Conservation (phyloP, 2,888 invertebrate genomes). For the Noctua janthe region DNA sequence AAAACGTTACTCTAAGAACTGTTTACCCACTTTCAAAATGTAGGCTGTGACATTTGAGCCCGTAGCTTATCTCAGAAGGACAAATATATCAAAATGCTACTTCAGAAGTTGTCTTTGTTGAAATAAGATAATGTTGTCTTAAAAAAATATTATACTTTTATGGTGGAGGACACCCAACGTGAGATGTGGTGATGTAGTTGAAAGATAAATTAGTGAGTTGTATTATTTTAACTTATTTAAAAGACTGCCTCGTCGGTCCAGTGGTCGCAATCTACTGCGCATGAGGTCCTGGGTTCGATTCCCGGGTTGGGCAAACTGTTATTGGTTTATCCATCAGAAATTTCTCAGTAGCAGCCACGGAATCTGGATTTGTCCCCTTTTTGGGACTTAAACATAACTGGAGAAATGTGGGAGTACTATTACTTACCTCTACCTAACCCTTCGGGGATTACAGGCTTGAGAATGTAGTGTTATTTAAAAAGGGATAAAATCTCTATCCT, state of each 20-base stretch:
- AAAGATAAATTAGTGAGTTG: conserved; percentile 5
- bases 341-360: not conserved
- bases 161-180: conserved; percentile 76
- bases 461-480: not conserved
- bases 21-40: conserved; percentile 54
- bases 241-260: not conserved
- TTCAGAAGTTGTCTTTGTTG: conserved; percentile 83
- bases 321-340: not conserved
- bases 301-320: not conserved
- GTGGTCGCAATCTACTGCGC: not conserved
- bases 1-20: conserved; percentile 42
- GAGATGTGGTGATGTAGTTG: conserved; percentile 38
- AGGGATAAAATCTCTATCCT: not conserved
- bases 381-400: too few relatives aligned
- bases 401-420: too few relatives aligned
- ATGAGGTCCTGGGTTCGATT: not conserved
- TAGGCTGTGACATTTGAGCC: conserved; percentile 35
- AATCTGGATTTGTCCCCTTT: not conserved
- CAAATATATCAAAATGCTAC: conserved; percentile 84
- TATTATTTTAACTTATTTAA: not conserved
- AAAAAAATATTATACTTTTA: conserved; percentile 80
- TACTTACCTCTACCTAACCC: not conserved
- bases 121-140: conserved; percentile 78
- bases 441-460: not conserved
- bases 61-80: conserved; percentile 77